phyloP scores from a whole-genome alignment of 1,140 invertebrate species.

The Geopemphigus sp. region DNA sequence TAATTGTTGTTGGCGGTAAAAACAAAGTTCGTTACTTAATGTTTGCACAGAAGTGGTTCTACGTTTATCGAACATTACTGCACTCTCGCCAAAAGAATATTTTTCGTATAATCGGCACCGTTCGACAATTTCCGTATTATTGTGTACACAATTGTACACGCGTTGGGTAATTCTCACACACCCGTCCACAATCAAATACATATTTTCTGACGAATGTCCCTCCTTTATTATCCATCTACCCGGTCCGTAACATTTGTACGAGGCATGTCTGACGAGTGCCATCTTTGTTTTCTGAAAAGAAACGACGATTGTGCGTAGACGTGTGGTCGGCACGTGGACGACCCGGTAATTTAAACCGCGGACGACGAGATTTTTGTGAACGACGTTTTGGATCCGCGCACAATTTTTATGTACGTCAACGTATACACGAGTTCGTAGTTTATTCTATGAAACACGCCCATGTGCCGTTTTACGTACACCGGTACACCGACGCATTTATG shows the following conservation, averaged over 20 bases:
- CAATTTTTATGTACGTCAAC: too few species aligned
- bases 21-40: neutral
- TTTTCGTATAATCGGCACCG: neutral
- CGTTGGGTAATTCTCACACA: neutral
- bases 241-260: conserved; percentile 9
- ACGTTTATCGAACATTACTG: neutral
- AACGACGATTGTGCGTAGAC: too few species aligned
- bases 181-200: conserved; percentile 4
- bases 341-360: too few species aligned
- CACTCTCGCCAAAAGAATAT: neutral
- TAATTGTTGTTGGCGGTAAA: too few species aligned
- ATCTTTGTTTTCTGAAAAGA: neutral
- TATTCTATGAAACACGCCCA: too few species aligned
- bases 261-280: neutral
- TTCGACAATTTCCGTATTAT: neutral
- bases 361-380: too few species aligned
- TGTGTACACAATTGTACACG: neutral
- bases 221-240: conserved; percentile 15
- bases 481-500: too few species aligned
- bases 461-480: too few species aligned
- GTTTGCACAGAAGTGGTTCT: neutral
- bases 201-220: neutral
- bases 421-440: too few species aligned
- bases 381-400: too few species aligned
- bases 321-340: too few species aligned